Base-by-base conservation (phyloP, 1,140 invertebrate species). In the Drosophila obscura region DNA sequence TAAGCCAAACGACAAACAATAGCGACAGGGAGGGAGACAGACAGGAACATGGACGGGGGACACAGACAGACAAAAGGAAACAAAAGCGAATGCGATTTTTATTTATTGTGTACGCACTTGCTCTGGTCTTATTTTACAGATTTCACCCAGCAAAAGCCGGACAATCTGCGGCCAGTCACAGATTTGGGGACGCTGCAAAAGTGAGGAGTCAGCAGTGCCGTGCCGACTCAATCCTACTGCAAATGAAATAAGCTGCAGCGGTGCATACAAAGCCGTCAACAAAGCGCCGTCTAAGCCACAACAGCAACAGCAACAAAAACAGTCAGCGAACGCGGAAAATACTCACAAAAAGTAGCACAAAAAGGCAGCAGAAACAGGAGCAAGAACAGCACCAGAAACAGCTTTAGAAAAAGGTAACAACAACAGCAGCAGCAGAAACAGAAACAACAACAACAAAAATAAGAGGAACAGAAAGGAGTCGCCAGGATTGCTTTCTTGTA, bases 401-500 rank as follows among this genome's bases (percentile, higher is more conserved):
- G 26, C 4, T 41, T 43, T 31, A 49, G 51, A 41, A 24, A 24
- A 24, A 24, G 22, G 2, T 2, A 24, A 24, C 22, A 24, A 2
- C 1, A 24, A 24, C 22, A 24, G 22, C 22, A 24, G 22, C 45
- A 46, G 13, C 19, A 19, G 19, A 1, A 65, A 39, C 45, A 46
- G 13, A 0, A 45, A 35, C 41, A 56, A 61, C 22, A 0, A 24
- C 1, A 24, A 65, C 49, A 76, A 67, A 31, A 67, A 58, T 4
- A 4, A 44, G 50, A 41, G 45, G 11, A 26, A 49, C 69, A 53
- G 56, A 28, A 46, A 57, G 28, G 56, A 64, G 55, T 52, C 69
- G 79, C 49, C 89, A 91, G 80, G 66, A 91, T 91, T 91, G 89
- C 82, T 80, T 91, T 89, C 90, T 83, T 91, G 77, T 91, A 89